Evolutionary conservation across 1,140 invertebrate species (phyloP), one percentile per base, ranked within the genome.

Genomic region (Stegodyphus dumicola): DNA sequence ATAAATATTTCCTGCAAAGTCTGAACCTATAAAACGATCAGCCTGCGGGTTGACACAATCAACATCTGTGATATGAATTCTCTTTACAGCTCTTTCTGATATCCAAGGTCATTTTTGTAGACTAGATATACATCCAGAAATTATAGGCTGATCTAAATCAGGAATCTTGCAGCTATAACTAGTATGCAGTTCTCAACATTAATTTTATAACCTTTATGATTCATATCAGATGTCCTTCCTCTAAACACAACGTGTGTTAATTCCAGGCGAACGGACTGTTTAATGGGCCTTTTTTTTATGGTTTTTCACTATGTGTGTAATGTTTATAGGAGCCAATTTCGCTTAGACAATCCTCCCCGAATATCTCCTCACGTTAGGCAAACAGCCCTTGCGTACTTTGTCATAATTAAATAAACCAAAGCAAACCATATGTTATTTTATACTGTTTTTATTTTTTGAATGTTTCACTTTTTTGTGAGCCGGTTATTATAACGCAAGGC

Each of bases 1-100:
- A 90, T 89, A 90, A 56, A 90, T 73, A 60, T 60, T 33, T 65
- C 71, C 79, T 5, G 17, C 51, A 64, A 56, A 56, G n/a, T 76
- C 73, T 56, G 52, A 18, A 11, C 53, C 73, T 9, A 76, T 54
- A n/a, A 60, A 66, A 66, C n/a, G 7, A 33, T 76, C 73, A 54
- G 60, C 60, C 17, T 54, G 7, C 1, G n/a, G 73, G 53, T 33
- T 76, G 10, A 33, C 54, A 7, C 13, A 60, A 54, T 60, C 52
- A 54, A 60, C 53, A 76, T 76, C 73, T 18, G 73, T 56, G 17
- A 76, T 33, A 54, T 60, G 54, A 54, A 76, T 60, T 18, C 53
- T 7, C 11, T 76, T 54, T 18, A 33, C 5, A n/a, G n/a, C n/a
- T n/a, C 54, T 54, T 60, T 54, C 18, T 7, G 17, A 18, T 33